Evolutionary conservation across 2,113 vertebrate genomes (phyloP), one percentile per base, ranked within the genome.

Genomic region (Pteronura brasiliensis): DNA sequence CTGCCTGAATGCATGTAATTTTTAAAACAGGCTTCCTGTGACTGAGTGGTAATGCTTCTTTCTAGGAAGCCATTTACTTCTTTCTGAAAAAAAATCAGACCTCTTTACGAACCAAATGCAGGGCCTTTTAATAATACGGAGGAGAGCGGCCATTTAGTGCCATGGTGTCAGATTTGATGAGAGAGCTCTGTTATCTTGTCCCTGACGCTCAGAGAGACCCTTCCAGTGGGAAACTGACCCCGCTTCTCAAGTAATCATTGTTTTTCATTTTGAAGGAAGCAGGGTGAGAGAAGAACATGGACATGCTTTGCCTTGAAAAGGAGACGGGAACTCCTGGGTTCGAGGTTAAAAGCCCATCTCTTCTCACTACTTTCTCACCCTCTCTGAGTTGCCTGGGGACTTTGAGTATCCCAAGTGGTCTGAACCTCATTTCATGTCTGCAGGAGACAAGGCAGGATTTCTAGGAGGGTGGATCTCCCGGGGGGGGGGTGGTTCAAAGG

Each of bases 61-160:
- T 85, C 49, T 81, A 52, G 59, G 31, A 93, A 95, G 74, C 47
- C 47, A 87, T 94, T 95, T 87, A 57, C 18, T 84, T 76, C 25
- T 88, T 94, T 93, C 55, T 61, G 23, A 85, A 65, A 67, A 67
- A 63, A 84, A 25, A 25, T 76, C 31, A 94, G 69, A 77, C 1
- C 67, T 47, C 52, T 95, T 93, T 77, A 61, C 7, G 27, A 67
- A 89, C 87, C 47, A 67, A 47, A 87, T 17, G 36, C 59, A 94
- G 85, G 85, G 67, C 8, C 29, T 36, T 95, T 92, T 82, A 77
- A 44, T 21, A 67, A 49, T 21, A 72, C 52, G 12, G 11, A 67
- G 0, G 20, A 91, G 44, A 77, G 44, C 44, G 49, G 36, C 36
- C 31, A 12, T 63, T 39, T 76, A 23, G 55, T 14, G 49, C 47